A percentile compares a stretch with the other conserved stretches of the same genome.
Evolutionary conservation across 2,113 vertebrate genomes (phyloP).

Genomic region (Mus musculus): GRCm39 chrX:149817001-149817500

Average conservation of each 20-base stretch:
- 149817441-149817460: background rate
- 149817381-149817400: constrained; percentile 26
- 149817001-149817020: too few relatives aligned
- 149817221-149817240: constrained; percentile 13
- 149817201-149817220: background rate
- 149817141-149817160: too few relatives aligned
- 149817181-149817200: too few relatives aligned
- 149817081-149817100: too few relatives aligned
- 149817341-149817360: constrained; percentile 1
- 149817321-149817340: background rate
- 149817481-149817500: constrained; percentile 19
- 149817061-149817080: too few relatives aligned
- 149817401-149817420: background rate
- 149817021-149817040: background rate
- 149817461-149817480: constrained; percentile 18
- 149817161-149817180: too few relatives aligned
- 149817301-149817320: background rate
- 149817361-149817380: constrained; percentile 13
- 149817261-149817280: background rate
- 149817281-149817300: background rate
- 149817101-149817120: too few relatives aligned
- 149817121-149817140: too few relatives aligned
- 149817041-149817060: background rate
- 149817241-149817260: background rate
- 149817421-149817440: constrained; percentile 54